Percentiles rank a stretch among this genome's conserved stretches.
Conservation (phyloP, 2,888 invertebrate genomes). For the Julus scandinavius region DNA sequence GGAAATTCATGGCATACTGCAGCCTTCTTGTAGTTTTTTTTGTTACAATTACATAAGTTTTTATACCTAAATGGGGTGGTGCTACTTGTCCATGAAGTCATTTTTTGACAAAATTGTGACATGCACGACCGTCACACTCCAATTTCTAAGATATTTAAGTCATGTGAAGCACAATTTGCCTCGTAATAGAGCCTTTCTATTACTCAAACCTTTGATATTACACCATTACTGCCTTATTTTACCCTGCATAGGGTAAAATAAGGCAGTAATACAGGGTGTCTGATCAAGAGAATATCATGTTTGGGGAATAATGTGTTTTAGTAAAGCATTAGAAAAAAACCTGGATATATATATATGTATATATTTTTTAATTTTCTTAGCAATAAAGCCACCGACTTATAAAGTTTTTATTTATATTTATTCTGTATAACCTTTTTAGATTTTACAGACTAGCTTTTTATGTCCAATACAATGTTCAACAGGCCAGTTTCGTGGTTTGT, state of each 20-base stretch:
- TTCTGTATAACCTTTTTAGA: neutral
- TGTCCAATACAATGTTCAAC: neutral
- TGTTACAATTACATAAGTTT: neutral
- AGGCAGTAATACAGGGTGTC: neutral
- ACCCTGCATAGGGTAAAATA: neutral
- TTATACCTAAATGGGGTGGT: neutral
- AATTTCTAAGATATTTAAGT: constrained; percentile 6
- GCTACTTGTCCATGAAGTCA: constrained; percentile 37
- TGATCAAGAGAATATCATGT: neutral
- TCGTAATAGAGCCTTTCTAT: neutral
- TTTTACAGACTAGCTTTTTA: neutral
- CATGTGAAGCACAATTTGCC: neutral
- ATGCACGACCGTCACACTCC: constrained; percentile 44
- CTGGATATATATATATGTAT: neutral
- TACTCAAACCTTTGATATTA: neutral
- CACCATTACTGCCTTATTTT: neutral
- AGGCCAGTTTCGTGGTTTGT: neutral
- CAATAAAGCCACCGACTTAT: neutral
- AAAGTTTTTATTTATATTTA: neutral
- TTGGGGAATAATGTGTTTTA: neutral
- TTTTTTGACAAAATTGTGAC: constrained; percentile 19
- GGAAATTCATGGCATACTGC: constrained; percentile 15
- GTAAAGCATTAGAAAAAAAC: neutral
- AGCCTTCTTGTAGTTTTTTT: neutral
- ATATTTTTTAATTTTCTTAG: neutral